Conservation (phyloP, 2,888 invertebrate genomes). For the Troides oblongomaculatus region DNA sequence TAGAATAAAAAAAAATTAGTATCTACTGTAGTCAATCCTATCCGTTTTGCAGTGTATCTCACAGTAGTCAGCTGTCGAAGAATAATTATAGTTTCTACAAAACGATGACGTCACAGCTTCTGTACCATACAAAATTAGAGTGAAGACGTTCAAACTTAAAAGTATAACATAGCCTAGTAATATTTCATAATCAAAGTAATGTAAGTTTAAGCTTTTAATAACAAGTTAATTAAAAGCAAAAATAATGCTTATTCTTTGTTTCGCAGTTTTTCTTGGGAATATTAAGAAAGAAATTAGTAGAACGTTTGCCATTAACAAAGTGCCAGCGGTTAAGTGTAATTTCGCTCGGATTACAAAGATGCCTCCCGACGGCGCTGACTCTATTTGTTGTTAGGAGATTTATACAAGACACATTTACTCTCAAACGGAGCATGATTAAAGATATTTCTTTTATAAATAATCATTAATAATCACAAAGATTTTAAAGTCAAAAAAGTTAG, state of each 20-base stretch:
- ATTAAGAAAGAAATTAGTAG: constrained; percentile 11
- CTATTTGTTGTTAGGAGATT: constrained; percentile 11
- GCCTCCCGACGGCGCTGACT: constrained; percentile 12
- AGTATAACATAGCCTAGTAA: too few relatives aligned
- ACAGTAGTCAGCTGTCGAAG: too few relatives aligned
- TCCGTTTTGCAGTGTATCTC: too few relatives aligned
- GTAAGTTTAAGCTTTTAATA: not conserved
- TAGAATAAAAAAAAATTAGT: too few relatives aligned
- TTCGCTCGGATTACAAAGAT: constrained; percentile 17
- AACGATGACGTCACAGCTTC: too few relatives aligned
- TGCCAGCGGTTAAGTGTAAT: constrained; percentile 14
- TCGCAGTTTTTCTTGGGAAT: not conserved
- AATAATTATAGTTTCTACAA: too few relatives aligned
- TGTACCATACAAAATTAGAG: too few relatives aligned
- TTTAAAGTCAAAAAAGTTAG: too few relatives aligned
- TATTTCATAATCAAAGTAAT: too few relatives aligned
- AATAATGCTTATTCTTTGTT: not conserved
- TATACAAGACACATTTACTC: constrained; percentile 2
- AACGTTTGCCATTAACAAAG: constrained; percentile 11
- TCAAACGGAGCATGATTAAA: not conserved
- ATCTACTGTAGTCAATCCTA: too few relatives aligned
- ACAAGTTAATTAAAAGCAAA: not conserved
- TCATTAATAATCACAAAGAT: not conserved
- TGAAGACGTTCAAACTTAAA: too few relatives aligned
- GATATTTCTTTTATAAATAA: not conserved